These are phyloP conservation scores for Ceyx melanurus DNA, from an alignment of 2,113 vertebrate genomes.

Conservation along the genomic window DNA sequence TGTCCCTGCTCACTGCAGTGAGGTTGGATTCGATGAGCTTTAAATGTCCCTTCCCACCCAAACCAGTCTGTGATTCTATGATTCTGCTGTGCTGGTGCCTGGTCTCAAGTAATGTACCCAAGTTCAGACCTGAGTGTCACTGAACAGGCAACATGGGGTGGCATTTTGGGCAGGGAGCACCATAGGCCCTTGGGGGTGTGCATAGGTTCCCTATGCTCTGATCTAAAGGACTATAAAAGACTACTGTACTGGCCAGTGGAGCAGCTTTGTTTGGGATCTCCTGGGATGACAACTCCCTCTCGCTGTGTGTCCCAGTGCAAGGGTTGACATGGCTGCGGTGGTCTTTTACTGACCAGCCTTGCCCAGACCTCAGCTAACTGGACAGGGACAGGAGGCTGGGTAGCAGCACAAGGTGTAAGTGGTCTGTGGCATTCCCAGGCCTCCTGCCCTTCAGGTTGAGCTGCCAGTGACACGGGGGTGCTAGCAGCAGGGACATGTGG, in stretches of 20 bases:
- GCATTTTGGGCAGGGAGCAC: neutral
- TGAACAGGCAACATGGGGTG: accelerated
- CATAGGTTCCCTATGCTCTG: accelerated
- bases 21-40: neutral
- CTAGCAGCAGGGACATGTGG: neutral
- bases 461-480: accelerated
- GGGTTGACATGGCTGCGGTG: accelerated
- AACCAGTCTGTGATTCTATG: neutral
- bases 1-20: neutral
- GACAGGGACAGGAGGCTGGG: neutral
- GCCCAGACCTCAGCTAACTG: neutral
- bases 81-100: accelerated
- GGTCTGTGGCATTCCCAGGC: neutral
- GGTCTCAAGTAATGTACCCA: neutral
- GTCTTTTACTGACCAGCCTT: neutral
- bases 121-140: neutral
- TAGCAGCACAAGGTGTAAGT: accelerated
- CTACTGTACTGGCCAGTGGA: accelerated
- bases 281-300: neutral
- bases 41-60: neutral
- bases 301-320: accelerated
- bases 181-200: accelerated
- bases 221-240: accelerated
- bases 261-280: neutral
- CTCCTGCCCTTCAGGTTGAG: neutral